Evolutionary conservation across 2,888 invertebrate species (phyloP).

Genomic region (Augochlorella aurata): DNA sequence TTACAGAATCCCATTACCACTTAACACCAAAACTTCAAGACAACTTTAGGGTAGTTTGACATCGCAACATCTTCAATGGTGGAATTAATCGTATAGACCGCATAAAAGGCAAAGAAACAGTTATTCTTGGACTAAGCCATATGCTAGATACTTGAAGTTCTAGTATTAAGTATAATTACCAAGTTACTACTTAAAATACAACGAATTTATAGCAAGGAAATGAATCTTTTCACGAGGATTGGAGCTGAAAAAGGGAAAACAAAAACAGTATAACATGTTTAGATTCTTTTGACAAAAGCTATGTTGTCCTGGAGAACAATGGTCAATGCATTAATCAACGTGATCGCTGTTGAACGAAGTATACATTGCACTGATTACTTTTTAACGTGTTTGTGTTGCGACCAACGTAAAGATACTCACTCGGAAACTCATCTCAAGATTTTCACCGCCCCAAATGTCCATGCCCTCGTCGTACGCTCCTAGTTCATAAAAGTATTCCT

Average conservation of each 20-base stretch:
- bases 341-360: constrained; percentile 23
- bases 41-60: not conserved
- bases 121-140: not conserved
- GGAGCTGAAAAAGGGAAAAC: constrained; percentile 32
- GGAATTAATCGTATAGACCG: not conserved
- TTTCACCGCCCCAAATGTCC: constrained; percentile 99
- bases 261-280: not conserved
- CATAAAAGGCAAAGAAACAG: too few relatives aligned
- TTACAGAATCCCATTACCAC: constrained; percentile 9
- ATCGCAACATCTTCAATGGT: not conserved
- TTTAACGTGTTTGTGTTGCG: not conserved
- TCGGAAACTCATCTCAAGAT: constrained; percentile 97
- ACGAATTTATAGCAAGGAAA: constrained; percentile 2
- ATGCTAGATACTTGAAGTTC: constrained; percentile 6
- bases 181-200: constrained; percentile 4
- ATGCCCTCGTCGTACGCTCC: constrained; percentile 99
- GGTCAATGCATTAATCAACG: constrained; percentile 19
- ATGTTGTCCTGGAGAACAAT: constrained; percentile 14
- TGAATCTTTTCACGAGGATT: not conserved
- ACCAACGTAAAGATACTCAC: constrained; percentile 83
- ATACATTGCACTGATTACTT: not conserved
- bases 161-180: constrained; percentile 11
- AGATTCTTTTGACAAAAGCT: not conserved
- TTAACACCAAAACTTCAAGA: constrained; percentile 7
- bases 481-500: constrained; percentile 98